These are phyloP conservation scores for Pteromalus puparum DNA, from an alignment of 1,140 invertebrate species.

Conservation along the genomic window DNA sequence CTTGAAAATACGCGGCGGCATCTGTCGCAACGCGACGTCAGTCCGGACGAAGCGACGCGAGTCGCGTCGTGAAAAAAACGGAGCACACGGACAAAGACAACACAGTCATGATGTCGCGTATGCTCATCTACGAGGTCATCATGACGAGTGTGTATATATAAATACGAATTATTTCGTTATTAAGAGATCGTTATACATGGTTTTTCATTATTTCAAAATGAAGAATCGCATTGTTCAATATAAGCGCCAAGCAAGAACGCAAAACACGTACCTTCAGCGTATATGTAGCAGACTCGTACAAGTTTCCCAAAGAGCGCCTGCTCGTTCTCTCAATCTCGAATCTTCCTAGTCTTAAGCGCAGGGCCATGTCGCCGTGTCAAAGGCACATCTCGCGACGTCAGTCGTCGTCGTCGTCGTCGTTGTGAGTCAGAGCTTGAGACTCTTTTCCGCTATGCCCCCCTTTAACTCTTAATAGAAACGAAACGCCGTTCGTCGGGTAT, in stretches of 20 bases:
- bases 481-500: conserved; percentile 43
- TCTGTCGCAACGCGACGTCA: conserved; percentile 52
- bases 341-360: conserved; percentile 62
- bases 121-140: not conserved
- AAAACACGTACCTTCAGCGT: conserved; percentile 3
- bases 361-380: conserved; percentile 65
- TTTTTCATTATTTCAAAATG: not conserved
- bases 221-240: not conserved
- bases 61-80: not conserved
- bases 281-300: conserved; percentile 4
- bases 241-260: not conserved
- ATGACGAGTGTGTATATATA: not conserved
- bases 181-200: no score
- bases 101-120: not conserved
- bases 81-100: conserved; percentile 21
- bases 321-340: not conserved
- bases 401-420: conserved; percentile 16
- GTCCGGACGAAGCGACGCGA: not conserved
- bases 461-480: conserved; percentile 70
- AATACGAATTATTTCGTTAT: not conserved
- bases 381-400: not conserved
- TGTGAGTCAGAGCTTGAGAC: conserved; percentile 54
- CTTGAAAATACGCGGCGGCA: conserved; percentile 56
- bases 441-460: conserved; percentile 60
- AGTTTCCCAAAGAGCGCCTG: conserved; percentile 5